Percentiles rank a stretch among this genome's conserved stretches.
phyloP scores from a whole-genome alignment of 2,797 vertebrate genomes.

The Lepus oiostolus region DNA sequence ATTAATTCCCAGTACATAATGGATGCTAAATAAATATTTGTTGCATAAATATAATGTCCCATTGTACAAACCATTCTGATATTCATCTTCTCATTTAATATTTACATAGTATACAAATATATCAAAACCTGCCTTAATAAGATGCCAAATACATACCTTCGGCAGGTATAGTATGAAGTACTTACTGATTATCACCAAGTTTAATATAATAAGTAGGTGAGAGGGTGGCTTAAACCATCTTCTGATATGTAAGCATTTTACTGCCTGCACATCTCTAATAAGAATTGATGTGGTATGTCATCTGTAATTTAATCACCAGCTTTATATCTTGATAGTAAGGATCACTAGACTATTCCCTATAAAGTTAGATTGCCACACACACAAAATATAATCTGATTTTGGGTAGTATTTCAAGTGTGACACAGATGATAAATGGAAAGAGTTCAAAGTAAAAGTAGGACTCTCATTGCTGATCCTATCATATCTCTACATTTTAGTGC shows the following conservation, averaged over 20 bases:
- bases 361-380: slow-evolving; percentile 84
- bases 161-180: slow-evolving; percentile 79
- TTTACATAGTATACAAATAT: slow-evolving; percentile 58
- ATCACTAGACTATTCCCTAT: slow-evolving; percentile 83
- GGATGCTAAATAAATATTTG: slow-evolving; percentile 41
- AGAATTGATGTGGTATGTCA: slow-evolving; percentile 89
- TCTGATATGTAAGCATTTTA: slow-evolving; percentile 84
- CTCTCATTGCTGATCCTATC: slow-evolving; percentile 45
- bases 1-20: not conserved
- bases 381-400: slow-evolving; percentile 81
- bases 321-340: slow-evolving; percentile 88
- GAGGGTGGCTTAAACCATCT: slow-evolving; percentile 78
- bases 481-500: slow-evolving; percentile 11
- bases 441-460: slow-evolving; percentile 74
- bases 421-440: slow-evolving; percentile 82
- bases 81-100: slow-evolving; percentile 57
- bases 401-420: slow-evolving; percentile 81
- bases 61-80: not conserved
- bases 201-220: slow-evolving; percentile 84
- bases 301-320: slow-evolving; percentile 89
- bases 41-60: slow-evolving; percentile 15
- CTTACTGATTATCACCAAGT: slow-evolving; percentile 84
- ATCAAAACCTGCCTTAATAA: slow-evolving; percentile 38
- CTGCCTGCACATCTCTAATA: slow-evolving; percentile 87
- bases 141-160: slow-evolving; percentile 38